phyloP scores from a whole-genome alignment of 2,797 vertebrate genomes.

The Remorina albescens region DNA sequence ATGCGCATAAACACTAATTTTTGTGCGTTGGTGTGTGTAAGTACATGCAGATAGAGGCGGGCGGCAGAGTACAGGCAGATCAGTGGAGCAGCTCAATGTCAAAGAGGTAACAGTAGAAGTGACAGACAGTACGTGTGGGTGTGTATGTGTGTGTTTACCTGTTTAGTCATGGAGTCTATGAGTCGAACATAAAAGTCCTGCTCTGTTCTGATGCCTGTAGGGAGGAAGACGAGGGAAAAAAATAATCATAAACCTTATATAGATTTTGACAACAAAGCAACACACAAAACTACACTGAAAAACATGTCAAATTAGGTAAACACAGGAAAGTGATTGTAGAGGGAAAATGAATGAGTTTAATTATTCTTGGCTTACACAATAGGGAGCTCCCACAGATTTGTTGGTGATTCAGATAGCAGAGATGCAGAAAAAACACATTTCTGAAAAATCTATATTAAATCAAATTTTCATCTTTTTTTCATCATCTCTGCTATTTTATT shows the following conservation, averaged over 20 bases:
- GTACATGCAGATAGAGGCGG: constrained; percentile 53
- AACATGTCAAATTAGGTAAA: constrained; percentile 11
- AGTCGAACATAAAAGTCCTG: constrained; percentile 98
- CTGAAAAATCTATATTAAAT: not conserved
- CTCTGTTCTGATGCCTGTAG: constrained; percentile 82
- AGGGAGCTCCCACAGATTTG: not conserved
- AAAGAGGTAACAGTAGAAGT: constrained; percentile 71
- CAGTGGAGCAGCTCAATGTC: constrained; percentile 72
- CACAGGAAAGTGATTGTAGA: not conserved
- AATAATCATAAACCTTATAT: constrained; percentile 8
- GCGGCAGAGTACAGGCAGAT: constrained; percentile 61
- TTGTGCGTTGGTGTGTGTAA: constrained; percentile 38
- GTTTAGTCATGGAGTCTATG: constrained; percentile 89
- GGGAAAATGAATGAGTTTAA: not conserved
- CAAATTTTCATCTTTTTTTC: not conserved
- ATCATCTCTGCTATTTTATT: not conserved
- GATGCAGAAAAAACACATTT: constrained; percentile 3
- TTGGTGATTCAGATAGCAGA: not conserved
- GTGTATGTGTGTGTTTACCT: constrained; percentile 58
- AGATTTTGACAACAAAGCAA: constrained; percentile 7
- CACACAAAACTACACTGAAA: constrained; percentile 3
- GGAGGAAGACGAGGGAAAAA: constrained; percentile 24
- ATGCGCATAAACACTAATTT: constrained; percentile 45
- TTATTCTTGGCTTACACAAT: not conserved
- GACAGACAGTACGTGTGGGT: constrained; percentile 46